Evolutionary conservation across 2,113 vertebrate species (phyloP).

Genomic region (Laticauda colubrina): DNA sequence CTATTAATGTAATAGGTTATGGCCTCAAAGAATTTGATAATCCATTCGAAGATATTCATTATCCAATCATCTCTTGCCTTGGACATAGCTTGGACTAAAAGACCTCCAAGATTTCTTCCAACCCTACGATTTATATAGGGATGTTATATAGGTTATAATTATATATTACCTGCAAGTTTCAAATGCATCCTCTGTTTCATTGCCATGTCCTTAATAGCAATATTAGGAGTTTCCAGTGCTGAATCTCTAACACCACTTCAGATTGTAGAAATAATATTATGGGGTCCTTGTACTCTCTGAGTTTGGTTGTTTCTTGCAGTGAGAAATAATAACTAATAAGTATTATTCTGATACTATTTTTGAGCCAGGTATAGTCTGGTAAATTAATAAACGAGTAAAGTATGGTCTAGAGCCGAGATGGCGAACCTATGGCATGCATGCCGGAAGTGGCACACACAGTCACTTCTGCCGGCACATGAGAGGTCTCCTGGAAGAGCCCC

Average conservation of each 20-base stretch:
- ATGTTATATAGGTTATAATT: neutral
- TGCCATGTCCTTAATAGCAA: neutral
- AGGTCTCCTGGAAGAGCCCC: no score
- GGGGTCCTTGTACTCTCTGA: neutral
- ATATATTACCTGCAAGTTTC: neutral
- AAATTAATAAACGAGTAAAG: neutral
- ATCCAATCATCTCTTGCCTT: neutral
- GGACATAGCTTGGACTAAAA: neutral
- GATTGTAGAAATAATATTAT: neutral
- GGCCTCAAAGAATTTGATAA: neutral
- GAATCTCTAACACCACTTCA: neutral
- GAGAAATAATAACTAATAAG: neutral
- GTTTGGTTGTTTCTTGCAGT: neutral
- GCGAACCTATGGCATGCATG: no score
- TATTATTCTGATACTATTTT: neutral
- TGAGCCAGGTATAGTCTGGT: neutral
- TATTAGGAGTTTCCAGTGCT: neutral
- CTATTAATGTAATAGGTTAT: neutral
- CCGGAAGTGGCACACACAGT: no score
- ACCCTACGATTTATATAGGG: neutral
- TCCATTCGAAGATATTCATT: neutral
- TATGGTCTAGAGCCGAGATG: neutral
- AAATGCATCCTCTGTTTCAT: neutral
- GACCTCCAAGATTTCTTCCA: neutral
- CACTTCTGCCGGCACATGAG: no score